Evolutionary conservation across 2,888 invertebrate species (phyloP), one percentile per base, ranked within the genome.

Genomic region (Urechis unicinctus): DNA sequence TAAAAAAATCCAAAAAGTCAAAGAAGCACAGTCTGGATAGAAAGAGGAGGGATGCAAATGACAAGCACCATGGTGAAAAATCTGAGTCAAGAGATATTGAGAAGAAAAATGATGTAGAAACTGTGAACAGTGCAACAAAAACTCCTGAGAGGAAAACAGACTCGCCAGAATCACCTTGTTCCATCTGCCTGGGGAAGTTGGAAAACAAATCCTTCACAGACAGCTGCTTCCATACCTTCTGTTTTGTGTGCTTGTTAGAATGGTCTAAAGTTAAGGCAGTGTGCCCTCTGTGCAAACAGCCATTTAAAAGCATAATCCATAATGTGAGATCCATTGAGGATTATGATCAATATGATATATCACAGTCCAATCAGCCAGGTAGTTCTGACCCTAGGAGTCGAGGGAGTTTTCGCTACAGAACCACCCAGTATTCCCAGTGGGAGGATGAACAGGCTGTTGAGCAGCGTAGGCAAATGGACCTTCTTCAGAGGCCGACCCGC

Each of bases 181-280:
- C 93, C 49, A 95, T 95, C 73, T 95, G 95, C 71, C 83, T 95
- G 56, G 90, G 90, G 25, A 85, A 86, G 62, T 85, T 91, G 69
- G 84, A 85, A 56, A 91, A 94, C 74, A 91, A 89, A 73, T 92
- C 91, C 29, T 91, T 90, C 75, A 91, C 93, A 0, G 89, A 95
- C 75, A 88, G 88, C 50, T 96, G 95, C 75, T 84, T 89, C 75
- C 95, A 96, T 78, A 88, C 89, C 74, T 96, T 95, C 77, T 96
- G 95, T 77, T 95, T 93, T 74, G 87, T 86, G 63, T 96, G 95
- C 73, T 82, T 96, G 30, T 79, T 91, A 59, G 89, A 91, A 72
- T 96, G 95, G 95, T 92, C 93, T 55, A 92, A 90, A 82, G 88
- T 93, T 17, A 94, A 93, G 79, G 85, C 92, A 0, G 92, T 89